A percentile compares a stretch with the other conserved stretches of the same genome.
Conservation (phyloP, 2,797 vertebrate species). For the Xyrichtys novacula region DNA sequence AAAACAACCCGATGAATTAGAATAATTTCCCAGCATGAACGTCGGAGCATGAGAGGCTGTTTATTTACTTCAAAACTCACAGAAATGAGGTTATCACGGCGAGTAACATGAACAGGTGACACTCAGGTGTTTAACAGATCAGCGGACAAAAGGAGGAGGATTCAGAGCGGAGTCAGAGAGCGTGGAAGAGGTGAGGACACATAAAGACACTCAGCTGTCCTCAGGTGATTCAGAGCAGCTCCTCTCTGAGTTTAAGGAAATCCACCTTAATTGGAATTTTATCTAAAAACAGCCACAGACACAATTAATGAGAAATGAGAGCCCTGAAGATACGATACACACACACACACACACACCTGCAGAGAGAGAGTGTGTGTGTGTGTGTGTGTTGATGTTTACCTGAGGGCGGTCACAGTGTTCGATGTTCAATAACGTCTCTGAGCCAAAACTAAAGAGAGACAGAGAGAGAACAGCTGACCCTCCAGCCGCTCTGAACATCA, state of each 20-base stretch:
- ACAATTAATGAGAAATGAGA: constrained; percentile 32
- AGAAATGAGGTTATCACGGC: no score
- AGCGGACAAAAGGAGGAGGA: no score
- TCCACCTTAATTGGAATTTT: constrained; percentile 61
- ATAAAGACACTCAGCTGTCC: constrained; percentile 14
- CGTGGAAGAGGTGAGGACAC: background rate
- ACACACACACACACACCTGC: constrained; percentile 16
- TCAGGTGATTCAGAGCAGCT: constrained; percentile 3
- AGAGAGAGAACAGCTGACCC: no score
- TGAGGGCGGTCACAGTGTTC: constrained; percentile 33
- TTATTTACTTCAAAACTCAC: no score
- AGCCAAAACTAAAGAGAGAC: constrained; percentile 63
- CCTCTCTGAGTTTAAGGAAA: constrained; percentile 24
- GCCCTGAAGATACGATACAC: background rate
- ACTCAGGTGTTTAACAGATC: no score
- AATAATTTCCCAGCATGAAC: no score
- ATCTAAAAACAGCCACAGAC: constrained; percentile 44
- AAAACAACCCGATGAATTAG: no score
- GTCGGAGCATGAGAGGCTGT: no score
- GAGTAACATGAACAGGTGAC: no score
- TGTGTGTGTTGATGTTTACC: no score
- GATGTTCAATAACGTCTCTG: constrained; percentile 36
- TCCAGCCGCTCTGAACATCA: no score
- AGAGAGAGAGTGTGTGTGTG: constrained; percentile 2
- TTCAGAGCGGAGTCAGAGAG: no score